phyloP scores from a whole-genome alignment of 2,797 vertebrate genomes.

The Natrix natrix region DNA sequence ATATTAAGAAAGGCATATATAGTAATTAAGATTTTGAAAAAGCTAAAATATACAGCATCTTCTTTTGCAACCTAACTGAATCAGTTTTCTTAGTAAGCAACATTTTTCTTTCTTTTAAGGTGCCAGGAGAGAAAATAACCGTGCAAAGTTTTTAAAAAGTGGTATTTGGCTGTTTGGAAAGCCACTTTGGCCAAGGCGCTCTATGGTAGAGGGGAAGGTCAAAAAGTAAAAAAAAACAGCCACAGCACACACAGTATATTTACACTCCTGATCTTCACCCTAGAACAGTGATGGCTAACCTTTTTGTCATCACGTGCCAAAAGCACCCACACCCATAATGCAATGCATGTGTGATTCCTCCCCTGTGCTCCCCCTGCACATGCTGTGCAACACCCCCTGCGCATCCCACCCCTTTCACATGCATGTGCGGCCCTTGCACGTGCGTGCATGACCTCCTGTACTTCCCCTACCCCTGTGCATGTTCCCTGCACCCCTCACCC shows the following conservation, averaged over 20 bases:
- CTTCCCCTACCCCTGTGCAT: no score
- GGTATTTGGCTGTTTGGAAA: not conserved
- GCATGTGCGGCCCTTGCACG: no score
- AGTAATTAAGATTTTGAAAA: not conserved
- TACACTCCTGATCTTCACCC: no score
- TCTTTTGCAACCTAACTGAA: not conserved
- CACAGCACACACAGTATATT: not conserved
- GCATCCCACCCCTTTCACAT: no score
- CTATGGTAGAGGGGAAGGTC: not conserved
- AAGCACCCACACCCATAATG: no score
- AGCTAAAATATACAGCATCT: not conserved
- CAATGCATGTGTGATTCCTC: no score
- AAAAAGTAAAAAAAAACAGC: not conserved
- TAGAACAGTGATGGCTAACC: no score
- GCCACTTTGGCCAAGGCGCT: not conserved
- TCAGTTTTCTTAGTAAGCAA: not conserved
- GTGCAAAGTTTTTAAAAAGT: not conserved
- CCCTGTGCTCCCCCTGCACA: no score
- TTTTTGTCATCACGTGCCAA: no score
- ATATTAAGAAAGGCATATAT: not conserved
- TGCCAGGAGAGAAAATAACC: not conserved
- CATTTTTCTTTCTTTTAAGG: not conserved
- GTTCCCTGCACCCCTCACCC: no score
- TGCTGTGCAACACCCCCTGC: no score
- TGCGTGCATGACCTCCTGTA: no score